Base-by-base conservation (phyloP, 35 echinoderm and acorn worm genomes). In the Chiridota heheva region DNA sequence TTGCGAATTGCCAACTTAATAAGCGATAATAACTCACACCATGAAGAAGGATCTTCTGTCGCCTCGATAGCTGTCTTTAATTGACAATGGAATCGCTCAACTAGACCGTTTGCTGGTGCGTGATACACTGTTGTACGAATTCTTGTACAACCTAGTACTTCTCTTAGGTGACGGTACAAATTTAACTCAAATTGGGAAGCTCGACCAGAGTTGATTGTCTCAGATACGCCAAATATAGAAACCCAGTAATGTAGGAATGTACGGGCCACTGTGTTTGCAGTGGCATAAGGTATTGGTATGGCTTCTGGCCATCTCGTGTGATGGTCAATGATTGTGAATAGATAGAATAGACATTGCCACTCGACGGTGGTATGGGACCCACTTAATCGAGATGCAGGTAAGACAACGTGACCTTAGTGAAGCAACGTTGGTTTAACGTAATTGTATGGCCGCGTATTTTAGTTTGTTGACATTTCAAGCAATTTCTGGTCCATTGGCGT, bases 351-450 rank as follows among this genome's bases (percentile, higher is more conserved):
- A 4, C 49, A 44, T 69, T 45, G 5, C 61, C 61, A 15, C 48
- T 51, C 16, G 42, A 42, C 30, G 5, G 27, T 24, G 38, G 61
- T 12, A 82, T 18, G 36, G 12, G 63, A 25, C 59, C 77, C 10
- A 69, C 77, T 67, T 5, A 36, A 36, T 81, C 59, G 36, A 81
- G 24, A n/a, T 82, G 79, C 42, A 77, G 82, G n/a, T 25, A 42
- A 10, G 69, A 35, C 64, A 36, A 73, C 20, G 2, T 40, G 25
- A 65, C 28, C 33, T 46, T 40, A 76, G 28, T 30, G 26, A 27
- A 16, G 16, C 42, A 17, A 78, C 70, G 26, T 86, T 71, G 16
- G 35, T 27, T 7, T 63, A 8, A 20, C 3, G 22, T 7, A 12
- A 15, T 34, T 86, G 83, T 40, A 22, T 26, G 1, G 15, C 24